These are phyloP conservation scores for Lepidurus apus DNA, from an alignment of 1,140 invertebrate species.

Conservation along the genomic window DNA sequence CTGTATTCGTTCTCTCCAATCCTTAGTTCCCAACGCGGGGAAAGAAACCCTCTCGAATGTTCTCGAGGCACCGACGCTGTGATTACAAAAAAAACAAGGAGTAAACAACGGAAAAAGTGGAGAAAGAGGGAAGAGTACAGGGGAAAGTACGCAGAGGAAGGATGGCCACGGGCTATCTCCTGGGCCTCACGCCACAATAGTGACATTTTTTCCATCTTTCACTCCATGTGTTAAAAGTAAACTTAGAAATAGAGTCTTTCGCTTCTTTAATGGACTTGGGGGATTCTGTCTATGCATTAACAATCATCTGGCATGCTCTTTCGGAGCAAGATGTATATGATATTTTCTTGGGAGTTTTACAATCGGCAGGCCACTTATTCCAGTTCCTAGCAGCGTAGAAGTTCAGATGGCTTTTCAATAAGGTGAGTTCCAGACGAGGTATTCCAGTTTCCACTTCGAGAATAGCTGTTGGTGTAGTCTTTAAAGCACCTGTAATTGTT, in stretches of 20 bases:
- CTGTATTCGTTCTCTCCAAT: no score
- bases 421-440: neutral
- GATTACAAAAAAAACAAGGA: no score
- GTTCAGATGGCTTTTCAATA: neutral
- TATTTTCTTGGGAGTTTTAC: neutral
- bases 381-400: neutral
- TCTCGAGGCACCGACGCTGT: no score
- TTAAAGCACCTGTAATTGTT: neutral
- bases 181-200: no score
- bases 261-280: neutral
- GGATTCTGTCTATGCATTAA: neutral
- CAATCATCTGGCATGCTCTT: neutral
- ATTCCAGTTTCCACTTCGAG: neutral
- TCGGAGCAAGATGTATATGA: neutral
- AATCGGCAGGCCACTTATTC: neutral
- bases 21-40: no score
- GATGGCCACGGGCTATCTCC: no score
- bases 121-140: no score
- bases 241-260: neutral
- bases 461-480: neutral
- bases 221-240: neutral
- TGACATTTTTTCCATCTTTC: neutral
- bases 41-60: no score
- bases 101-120: no score
- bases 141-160: no score